Evolutionary conservation across 2,888 invertebrate species (phyloP).

Genomic region (Chrysolina oricalcia): DNA sequence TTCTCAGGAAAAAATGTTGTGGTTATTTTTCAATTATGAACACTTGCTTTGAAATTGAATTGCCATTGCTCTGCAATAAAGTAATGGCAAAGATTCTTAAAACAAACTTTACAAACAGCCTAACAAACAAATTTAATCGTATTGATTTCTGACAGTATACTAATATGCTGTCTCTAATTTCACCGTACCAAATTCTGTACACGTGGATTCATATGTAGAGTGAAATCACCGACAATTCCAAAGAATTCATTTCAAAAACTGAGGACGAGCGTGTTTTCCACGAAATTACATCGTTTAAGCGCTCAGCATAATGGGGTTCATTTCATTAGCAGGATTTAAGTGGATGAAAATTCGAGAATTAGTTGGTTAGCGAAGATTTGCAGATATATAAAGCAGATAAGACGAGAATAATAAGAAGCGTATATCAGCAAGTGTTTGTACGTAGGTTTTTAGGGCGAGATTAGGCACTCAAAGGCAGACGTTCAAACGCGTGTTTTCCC

Average conservation of each 20-base stretch:
- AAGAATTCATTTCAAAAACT: constrained; percentile 10
- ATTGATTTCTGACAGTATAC: too few species aligned
- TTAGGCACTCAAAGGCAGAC: constrained; percentile 61
- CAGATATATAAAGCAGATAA: constrained; percentile 45
- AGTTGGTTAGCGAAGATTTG: constrained; percentile 41
- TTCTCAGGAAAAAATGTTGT: too few species aligned
- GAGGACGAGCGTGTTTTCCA: not conserved
- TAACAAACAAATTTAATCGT: too few species aligned
- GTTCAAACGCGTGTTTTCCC: constrained; percentile 59
- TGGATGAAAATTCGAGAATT: constrained; percentile 38
- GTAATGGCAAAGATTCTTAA: too few species aligned
- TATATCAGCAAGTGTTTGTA: constrained; percentile 61
- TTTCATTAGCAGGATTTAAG: constrained; percentile 34
- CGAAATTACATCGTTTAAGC: not conserved
- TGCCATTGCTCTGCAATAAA: too few species aligned
- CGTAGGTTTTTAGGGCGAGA: constrained; percentile 61
- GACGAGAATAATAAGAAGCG: constrained; percentile 55
- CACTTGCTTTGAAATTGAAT: too few species aligned
- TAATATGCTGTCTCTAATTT: too few species aligned
- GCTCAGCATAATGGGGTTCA: constrained; percentile 25
- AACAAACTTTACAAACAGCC: too few species aligned
- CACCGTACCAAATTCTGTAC: too few species aligned
- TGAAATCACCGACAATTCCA: not conserved
- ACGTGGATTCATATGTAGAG: not conserved
- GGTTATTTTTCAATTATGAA: too few species aligned